Conservation (phyloP, 2,888 invertebrate species). For the Buathra laborator region DNA sequence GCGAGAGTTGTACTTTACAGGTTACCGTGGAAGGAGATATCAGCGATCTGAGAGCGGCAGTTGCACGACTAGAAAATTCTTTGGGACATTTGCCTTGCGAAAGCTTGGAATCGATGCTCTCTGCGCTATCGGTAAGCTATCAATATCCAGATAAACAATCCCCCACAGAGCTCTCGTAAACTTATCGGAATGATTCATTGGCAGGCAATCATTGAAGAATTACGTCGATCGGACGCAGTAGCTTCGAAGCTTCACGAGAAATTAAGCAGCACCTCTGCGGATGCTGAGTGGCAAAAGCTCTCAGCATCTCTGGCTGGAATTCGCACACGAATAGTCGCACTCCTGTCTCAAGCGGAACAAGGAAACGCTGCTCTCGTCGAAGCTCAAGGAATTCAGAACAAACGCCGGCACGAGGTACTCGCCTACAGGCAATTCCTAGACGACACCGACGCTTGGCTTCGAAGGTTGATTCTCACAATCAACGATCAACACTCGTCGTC, state of each 20-base stretch:
- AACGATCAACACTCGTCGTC: slow-evolving; percentile 73
- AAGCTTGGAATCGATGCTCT: slow-evolving; percentile 90
- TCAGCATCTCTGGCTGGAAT: slow-evolving; percentile 87
- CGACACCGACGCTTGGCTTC: slow-evolving; percentile 82
- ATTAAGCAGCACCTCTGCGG: slow-evolving; percentile 88
- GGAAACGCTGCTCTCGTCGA: slow-evolving; percentile 87
- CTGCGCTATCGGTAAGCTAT: slow-evolving; percentile 89
- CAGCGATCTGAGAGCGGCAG: slow-evolving; percentile 89
- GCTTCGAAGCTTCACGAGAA: slow-evolving; percentile 88
- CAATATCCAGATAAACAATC: background rate
- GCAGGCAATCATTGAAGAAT: slow-evolving; percentile 90
- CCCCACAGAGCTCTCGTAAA: background rate
- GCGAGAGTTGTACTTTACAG: slow-evolving; percentile 74
- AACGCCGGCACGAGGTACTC: slow-evolving; percentile 86
- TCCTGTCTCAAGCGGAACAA: slow-evolving; percentile 90
- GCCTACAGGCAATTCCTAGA: slow-evolving; percentile 79
- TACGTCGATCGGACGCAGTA: slow-evolving; percentile 90
- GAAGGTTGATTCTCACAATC: slow-evolving; percentile 75
- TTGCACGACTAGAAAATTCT: slow-evolving; percentile 89
- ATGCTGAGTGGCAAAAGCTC: slow-evolving; percentile 88
- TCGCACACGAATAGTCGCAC: slow-evolving; percentile 88
- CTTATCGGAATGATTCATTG: slow-evolving; percentile 75
- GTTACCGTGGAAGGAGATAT: slow-evolving; percentile 87
- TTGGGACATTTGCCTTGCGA: slow-evolving; percentile 90
- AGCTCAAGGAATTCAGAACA: slow-evolving; percentile 86